Evolutionary conservation across 2,888 invertebrate species (phyloP).

Genomic region (Drosophila ezoana): DNA sequence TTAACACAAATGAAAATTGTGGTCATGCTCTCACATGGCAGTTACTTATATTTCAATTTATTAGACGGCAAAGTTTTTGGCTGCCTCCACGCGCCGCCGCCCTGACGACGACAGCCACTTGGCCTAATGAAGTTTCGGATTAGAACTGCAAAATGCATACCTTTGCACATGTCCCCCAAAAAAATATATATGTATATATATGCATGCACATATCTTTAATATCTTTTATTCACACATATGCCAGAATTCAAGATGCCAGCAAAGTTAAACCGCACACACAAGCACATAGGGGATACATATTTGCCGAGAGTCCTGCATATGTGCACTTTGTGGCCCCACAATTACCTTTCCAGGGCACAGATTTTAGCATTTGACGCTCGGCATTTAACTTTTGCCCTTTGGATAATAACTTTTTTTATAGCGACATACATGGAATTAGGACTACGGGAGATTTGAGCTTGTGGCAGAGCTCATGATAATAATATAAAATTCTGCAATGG

Average conservation of each 20-base stretch:
- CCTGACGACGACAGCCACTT: constrained; percentile 46
- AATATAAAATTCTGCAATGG: too few relatives aligned
- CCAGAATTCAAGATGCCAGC: constrained; percentile 10
- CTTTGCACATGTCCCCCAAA: constrained; percentile 6
- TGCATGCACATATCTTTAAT: constrained; percentile 24
- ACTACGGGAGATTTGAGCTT: constrained; percentile 3
- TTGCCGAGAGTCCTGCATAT: constrained; percentile 32
- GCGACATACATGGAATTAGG: neutral
- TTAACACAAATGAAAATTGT: constrained; percentile 62
- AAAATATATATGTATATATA: neutral
- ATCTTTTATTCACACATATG: constrained; percentile 28
- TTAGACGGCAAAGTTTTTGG: constrained; percentile 52
- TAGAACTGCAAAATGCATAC: constrained; percentile 33
- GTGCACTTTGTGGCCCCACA: constrained; percentile 29
- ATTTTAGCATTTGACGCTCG: constrained; percentile 46
- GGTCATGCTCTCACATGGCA: constrained; percentile 41
- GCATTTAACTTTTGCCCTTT: constrained; percentile 55
- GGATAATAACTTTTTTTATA: constrained; percentile 29
- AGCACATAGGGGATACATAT: neutral
- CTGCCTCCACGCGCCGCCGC: neutral
- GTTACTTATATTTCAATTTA: constrained; percentile 68
- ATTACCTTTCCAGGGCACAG: constrained; percentile 34
- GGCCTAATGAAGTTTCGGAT: constrained; percentile 67
- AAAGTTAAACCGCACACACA: constrained; percentile 12
- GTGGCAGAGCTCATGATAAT: neutral